Percentiles rank a stretch among this genome's conserved stretches.
These are phyloP conservation scores for Mythimna loreyi DNA, from an alignment of 2,888 invertebrate species.

Conservation along the genomic window DNA sequence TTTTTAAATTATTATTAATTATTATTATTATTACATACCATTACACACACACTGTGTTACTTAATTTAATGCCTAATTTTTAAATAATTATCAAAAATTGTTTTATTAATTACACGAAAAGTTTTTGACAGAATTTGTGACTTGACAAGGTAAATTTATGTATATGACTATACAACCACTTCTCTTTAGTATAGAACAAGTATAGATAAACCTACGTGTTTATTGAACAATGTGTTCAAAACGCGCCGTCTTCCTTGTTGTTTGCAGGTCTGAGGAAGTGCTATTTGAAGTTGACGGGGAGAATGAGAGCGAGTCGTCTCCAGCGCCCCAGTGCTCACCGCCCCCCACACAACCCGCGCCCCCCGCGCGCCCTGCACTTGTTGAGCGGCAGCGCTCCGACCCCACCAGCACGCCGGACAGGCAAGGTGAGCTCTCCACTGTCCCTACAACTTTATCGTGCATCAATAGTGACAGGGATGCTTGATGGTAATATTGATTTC, in stretches of 20 bases:
- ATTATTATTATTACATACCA: too few species aligned
- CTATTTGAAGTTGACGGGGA: constrained; percentile 81
- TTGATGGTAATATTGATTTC: constrained; percentile 26
- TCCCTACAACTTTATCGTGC: not conserved
- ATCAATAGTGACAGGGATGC: not conserved
- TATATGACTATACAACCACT: too few species aligned
- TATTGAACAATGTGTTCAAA: not conserved
- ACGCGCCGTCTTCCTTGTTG: not conserved
- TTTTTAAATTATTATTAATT: too few species aligned
- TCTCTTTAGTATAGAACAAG: too few species aligned
- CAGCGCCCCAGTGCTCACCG: constrained; percentile 51
- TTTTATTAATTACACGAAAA: too few species aligned
- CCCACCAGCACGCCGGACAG: constrained; percentile 31
- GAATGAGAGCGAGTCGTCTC: constrained; percentile 73
- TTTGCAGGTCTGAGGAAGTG: constrained; percentile 78
- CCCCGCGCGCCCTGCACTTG: constrained; percentile 45
- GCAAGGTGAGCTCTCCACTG: constrained; percentile 22
- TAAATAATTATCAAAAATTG: too few species aligned
- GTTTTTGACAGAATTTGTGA: too few species aligned
- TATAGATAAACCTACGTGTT: too few species aligned
- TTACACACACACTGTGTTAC: too few species aligned
- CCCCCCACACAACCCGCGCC: constrained; percentile 44
- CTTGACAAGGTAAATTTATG: too few species aligned
- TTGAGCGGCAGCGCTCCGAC: constrained; percentile 58
- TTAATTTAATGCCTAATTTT: too few species aligned